Evolutionary conservation across 2,797 vertebrate genomes (phyloP).

Genomic region (Argya squamiceps): DNA sequence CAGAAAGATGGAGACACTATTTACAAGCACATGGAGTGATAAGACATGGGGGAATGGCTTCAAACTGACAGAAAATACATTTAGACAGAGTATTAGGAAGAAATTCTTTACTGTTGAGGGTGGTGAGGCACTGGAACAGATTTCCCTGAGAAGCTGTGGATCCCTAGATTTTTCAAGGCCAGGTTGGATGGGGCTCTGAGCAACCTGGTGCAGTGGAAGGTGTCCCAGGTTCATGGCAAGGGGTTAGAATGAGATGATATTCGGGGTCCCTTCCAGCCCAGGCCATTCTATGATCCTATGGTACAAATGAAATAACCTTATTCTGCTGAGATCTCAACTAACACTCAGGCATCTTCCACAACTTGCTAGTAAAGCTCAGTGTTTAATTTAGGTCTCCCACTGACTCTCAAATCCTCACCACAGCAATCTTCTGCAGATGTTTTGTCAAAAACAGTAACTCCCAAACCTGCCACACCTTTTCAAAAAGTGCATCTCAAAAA

Average conservation of each 20-base stretch:
- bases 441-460: not conserved
- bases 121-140: not conserved
- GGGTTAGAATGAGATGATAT: accelerated
- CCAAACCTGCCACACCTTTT: not conserved
- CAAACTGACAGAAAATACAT: not conserved
- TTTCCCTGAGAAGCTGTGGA: not conserved
- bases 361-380: not conserved
- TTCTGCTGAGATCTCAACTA: not conserved
- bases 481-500: not conserved
- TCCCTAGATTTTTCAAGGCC: not conserved
- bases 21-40: too few relatives aligned
- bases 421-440: not conserved
- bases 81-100: not conserved
- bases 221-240: not conserved
- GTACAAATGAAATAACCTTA: not conserved
- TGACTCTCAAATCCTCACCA: not conserved
- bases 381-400: not conserved
- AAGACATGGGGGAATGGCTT: not conserved
- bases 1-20: not conserved
- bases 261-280: not conserved
- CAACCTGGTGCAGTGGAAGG: not conserved
- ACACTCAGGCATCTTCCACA: not conserved
- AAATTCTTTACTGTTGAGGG: not conserved
- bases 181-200: not conserved
- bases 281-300: not conserved